phyloP scores from a whole-genome alignment of 2,888 invertebrate genomes.

The Nudaria mundana region DNA sequence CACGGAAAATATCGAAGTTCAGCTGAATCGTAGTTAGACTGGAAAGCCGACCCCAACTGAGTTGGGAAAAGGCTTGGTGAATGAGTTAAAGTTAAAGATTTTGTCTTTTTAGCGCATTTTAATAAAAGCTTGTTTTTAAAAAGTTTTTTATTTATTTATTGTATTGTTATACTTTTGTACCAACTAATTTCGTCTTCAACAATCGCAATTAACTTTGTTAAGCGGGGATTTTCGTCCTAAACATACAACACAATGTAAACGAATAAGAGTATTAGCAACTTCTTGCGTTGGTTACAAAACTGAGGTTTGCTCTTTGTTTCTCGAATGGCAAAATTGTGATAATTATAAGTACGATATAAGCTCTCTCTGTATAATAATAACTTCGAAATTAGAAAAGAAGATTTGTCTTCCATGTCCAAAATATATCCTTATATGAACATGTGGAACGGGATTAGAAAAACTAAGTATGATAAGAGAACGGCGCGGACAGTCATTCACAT shows the following conservation, averaged over 20 bases:
- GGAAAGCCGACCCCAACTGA: no score
- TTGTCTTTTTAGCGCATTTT: no score
- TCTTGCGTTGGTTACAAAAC: constrained; percentile 34
- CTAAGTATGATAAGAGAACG: constrained; percentile 55
- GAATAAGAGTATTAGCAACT: constrained; percentile 27
- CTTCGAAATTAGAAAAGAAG: neutral
- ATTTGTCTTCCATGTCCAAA: constrained; percentile 17
- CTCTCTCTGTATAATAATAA: neutral
- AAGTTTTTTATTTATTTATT: no score
- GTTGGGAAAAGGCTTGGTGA: no score
- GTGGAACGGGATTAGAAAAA: constrained; percentile 49
- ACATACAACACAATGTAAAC: constrained; percentile 45
- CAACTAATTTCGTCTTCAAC: constrained; percentile 29
- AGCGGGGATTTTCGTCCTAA: constrained; percentile 49
- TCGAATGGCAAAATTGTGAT: constrained; percentile 9
- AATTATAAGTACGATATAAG: neutral
- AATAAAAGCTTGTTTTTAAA: no score
- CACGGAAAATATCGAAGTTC: no score
- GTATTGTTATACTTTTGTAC: no score
- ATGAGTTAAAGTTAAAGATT: no score
- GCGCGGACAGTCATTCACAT: constrained; percentile 69
- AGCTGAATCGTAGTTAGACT: no score
- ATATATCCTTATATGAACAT: constrained; percentile 32
- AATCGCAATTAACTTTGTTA: constrained; percentile 51
- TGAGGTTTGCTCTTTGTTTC: constrained; percentile 18